Conservation (phyloP, 2,888 invertebrate genomes). For the Rhagium mordax region DNA sequence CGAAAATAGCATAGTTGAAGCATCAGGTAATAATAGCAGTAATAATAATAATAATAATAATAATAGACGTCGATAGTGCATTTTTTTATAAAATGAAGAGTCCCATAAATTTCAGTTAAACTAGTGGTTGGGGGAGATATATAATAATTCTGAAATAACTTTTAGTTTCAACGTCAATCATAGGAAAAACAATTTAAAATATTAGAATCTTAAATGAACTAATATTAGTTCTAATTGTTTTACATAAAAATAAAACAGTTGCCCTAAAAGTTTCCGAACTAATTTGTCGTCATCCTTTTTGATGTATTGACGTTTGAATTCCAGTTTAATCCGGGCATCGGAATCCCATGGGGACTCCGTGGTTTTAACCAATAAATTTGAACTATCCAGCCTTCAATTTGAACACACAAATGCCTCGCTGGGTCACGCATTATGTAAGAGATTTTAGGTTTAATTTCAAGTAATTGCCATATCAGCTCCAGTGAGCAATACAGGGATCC, state of each 20-base stretch:
- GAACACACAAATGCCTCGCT: neutral
- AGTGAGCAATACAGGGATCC: neutral
- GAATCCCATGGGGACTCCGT: neutral
- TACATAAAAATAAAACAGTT: neutral
- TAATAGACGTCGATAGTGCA: too few species aligned
- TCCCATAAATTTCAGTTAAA: too few species aligned
- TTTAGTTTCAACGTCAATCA: too few species aligned
- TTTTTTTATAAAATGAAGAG: too few species aligned
- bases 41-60: too few species aligned
- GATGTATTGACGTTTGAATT: slow-evolving; percentile 5
- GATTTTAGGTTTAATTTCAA: neutral
- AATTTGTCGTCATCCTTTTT: neutral
- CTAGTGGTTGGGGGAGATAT: too few species aligned
- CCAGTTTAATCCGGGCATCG: neutral
- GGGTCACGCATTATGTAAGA: neutral
- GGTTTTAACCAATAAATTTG: neutral
- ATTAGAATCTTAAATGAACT: too few species aligned
- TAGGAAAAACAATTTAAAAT: too few species aligned
- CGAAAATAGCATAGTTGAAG: too few species aligned
- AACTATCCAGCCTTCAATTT: neutral
- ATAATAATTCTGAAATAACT: too few species aligned
- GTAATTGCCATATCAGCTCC: neutral
- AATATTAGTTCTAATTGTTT: neutral
- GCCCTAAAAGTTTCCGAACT: neutral
- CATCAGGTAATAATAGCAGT: too few species aligned